Evolutionary conservation across 23 tunicate species (phyloP).

Genomic region (Styela plicata): DNA sequence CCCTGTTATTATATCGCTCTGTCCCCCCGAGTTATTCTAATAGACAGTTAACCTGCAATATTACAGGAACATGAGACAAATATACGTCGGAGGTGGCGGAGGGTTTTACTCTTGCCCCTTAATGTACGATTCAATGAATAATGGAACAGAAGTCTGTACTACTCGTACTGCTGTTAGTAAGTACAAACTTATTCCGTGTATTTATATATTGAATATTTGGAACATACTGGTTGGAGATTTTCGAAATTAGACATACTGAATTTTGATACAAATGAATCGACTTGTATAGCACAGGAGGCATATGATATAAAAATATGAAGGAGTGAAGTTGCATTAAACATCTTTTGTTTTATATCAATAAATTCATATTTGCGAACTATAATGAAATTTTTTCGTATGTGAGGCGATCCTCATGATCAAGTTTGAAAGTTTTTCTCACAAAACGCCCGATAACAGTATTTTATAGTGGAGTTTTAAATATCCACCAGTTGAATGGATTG

Average conservation of each 20-base stretch:
- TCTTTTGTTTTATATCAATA: too few species aligned
- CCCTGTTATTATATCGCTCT: too few species aligned
- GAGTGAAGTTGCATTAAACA: too few species aligned
- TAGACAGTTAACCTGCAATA: background rate
- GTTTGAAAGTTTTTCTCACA: too few species aligned
- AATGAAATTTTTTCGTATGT: too few species aligned
- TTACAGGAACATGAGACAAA: background rate
- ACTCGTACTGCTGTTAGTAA: background rate
- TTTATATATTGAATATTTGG: background rate
- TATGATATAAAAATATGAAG: too few species aligned
- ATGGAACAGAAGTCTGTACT: background rate
- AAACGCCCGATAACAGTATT: too few species aligned
- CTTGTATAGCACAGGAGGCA: background rate
- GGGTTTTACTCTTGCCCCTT: background rate
- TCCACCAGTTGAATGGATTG: too few species aligned
- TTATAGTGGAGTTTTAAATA: too few species aligned
- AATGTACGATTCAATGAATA: background rate
- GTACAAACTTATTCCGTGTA: background rate
- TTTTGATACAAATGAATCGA: background rate
- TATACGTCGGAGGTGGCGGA: background rate
- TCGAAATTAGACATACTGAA: background rate
- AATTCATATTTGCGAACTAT: background rate
- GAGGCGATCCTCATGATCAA: too few species aligned
- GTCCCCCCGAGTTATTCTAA: too few species aligned
- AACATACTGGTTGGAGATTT: too few species aligned